Base-by-base conservation (phyloP, 2,888 invertebrate species). In the Epirrita christyi region DNA sequence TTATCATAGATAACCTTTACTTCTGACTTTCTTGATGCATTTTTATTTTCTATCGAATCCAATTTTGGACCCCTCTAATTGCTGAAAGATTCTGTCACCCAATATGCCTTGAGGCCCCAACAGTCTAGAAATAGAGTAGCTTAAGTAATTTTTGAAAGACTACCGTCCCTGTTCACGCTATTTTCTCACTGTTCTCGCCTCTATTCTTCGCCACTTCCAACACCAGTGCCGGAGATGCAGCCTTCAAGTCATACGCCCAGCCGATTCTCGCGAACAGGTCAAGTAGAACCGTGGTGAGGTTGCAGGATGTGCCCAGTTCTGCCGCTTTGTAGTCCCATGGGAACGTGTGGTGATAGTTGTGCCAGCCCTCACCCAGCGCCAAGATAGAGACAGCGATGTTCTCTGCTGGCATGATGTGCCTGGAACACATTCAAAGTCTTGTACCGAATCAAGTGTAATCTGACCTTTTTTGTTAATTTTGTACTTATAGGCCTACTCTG, bases 311-410 rank as follows among this genome's bases (percentile, higher is more conserved):
- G 42, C 96, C 96, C n/a, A 97, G 89, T 81, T 98, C 98, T 6
- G 97, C 95, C 27, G 98, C 96, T 75, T 97, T 96, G 93, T 98
- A 98, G 83, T 98, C 98, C 95, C 97, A 97, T 0, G 98, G 98
- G 85, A 98, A 98, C 0, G 96, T 95, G 85, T 98, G 98, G 81
- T 98, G 98, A 84, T 97, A 98, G 87, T 98, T 98, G 89, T 98
- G 98, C 96, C 97, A 98, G 4, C 98, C 98, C 83, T 97, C 97
- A 0, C 97, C 97, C 85, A 96, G 92, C 0, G 96, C 94, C 15
- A 95, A 74, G 0, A 96, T 72, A 0, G 97, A 94, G 0, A 98
- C 97, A 0, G 92, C 86, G 65, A 93, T 92, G 79, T 96, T 97
- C 85, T 98, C 95, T 0, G 93, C 90, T 0, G 98, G 97, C 80